Conservation (phyloP, 2,797 vertebrate species). For the Momotus momota region DNA sequence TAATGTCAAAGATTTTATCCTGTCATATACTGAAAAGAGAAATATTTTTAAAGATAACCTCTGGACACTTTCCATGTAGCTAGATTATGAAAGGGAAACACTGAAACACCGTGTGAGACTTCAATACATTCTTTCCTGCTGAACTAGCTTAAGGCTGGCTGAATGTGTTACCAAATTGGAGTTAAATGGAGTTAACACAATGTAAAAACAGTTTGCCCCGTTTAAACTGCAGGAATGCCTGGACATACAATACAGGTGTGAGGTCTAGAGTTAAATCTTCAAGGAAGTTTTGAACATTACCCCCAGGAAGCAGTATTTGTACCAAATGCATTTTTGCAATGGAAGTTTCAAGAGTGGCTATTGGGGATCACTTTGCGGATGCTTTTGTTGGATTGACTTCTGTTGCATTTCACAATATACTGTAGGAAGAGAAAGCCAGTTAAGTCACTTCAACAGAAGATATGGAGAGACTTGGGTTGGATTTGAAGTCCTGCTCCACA, state of each 20-base stretch:
- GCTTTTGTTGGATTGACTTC: background rate
- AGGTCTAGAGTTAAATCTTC: background rate
- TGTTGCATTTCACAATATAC: fast-evolving
- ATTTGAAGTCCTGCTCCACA: background rate
- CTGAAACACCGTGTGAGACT: background rate
- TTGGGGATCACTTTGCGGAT: background rate
- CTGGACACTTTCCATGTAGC: background rate
- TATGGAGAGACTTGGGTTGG: background rate
- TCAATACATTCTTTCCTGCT: background rate
- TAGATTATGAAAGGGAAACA: background rate
- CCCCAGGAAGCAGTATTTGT: background rate
- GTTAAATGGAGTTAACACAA: background rate
- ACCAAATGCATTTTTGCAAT: background rate
- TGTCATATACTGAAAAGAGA: background rate
- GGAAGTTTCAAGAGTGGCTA: background rate
- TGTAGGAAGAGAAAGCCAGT: background rate
- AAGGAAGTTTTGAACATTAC: background rate
- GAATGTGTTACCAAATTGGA: background rate
- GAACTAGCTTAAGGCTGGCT: background rate
- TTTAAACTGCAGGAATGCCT: background rate
- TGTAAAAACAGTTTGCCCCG: background rate
- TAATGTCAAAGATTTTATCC: slow-evolving; percentile 3
- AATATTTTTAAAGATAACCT: slow-evolving; percentile 11
- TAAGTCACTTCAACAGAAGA: background rate
- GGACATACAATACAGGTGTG: fast-evolving